Base-by-base conservation (phyloP, 2,797 vertebrate genomes). In the Onychomys leucogaster region DNA sequence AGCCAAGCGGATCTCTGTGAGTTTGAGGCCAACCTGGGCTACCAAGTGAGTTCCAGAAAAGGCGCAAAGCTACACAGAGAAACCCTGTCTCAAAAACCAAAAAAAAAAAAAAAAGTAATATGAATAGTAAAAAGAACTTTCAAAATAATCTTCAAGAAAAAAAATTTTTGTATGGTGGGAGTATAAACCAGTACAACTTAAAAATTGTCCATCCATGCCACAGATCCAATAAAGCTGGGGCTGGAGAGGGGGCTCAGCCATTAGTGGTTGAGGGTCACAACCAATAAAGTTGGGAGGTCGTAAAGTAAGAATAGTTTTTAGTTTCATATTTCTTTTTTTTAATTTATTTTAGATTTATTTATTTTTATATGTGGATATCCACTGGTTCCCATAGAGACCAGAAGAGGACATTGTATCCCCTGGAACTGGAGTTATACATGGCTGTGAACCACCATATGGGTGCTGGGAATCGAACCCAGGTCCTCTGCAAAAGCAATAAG, bases 141-240 rank as follows among this genome's bases (percentile, higher is more conserved):
- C 29, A 82, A 55, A 88, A 84, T 81, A 84, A 91, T 93, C 13
- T 19, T 95, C 59, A 89, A 25, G 67, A 78, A 46, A n/a, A 46
- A 76, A 37, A 14, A 69, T 29, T 23, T 90, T 80, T 59, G 13
- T 34, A 55, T 11, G 67, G 46, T 3, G 3, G 71, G 14, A 34
- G 9, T 65, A 29, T 76, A 27, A 84, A 55, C 55, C 57, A 89
- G 83, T 67, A 52, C 29, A 67, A 65, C 10, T 57, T 84, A 93
- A 77, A 89, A 88, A 46, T 13, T 77, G 12, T 77, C 5, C 34
- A 17, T 34, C 12, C 23, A 75, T 1, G 57, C 9, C 46, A 55
- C 59, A 92, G 65, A 52, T 69, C n/a, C 67, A 89, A 29, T 41
- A 65, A 89, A 73, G 17, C 41, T 29, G 3, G 59, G 6, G 69